Evolutionary conservation across 1,140 invertebrate genomes (phyloP).

Genomic region (Ptiloglossa arizonensis): DNA sequence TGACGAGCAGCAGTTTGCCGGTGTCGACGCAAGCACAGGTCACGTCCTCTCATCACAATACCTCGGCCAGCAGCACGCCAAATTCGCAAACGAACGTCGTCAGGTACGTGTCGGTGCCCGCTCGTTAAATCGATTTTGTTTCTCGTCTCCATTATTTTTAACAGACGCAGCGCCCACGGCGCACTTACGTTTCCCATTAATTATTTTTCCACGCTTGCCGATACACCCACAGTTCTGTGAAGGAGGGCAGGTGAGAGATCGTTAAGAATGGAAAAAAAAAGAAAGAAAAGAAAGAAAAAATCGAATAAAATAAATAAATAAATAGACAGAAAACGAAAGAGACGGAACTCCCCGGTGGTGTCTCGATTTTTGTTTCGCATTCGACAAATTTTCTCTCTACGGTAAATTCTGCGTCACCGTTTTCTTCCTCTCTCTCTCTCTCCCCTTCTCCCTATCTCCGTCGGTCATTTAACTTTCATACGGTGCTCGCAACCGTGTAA

Average conservation of each 20-base stretch:
- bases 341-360: not conserved
- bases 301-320: not conserved
- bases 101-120: constrained; percentile 69
- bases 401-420: constrained; percentile 2
- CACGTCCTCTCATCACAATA: constrained; percentile 77
- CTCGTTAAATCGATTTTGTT: constrained; percentile 45
- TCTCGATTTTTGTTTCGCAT: constrained; percentile 30
- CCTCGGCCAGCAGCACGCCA: constrained; percentile 74
- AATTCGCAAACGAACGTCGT: constrained; percentile 79
- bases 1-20: constrained; percentile 71
- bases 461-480: constrained; percentile 46
- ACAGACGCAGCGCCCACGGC: constrained; percentile 19
- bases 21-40: constrained; percentile 75
- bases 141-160: constrained; percentile 16
- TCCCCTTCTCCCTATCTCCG: not conserved
- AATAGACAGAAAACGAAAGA: too few species aligned
- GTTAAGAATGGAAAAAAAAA: constrained; percentile 33
- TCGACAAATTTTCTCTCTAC: not conserved
- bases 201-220: constrained; percentile 65
- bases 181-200: constrained; percentile 35
- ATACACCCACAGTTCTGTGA: constrained; percentile 69
- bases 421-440: not conserved
- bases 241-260: constrained; percentile 76
- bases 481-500: constrained; percentile 39
- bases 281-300: not conserved